These are phyloP conservation scores for Vulpes lagopus DNA, from an alignment of 2,113 vertebrate genomes.

Conservation along the genomic window DNA sequence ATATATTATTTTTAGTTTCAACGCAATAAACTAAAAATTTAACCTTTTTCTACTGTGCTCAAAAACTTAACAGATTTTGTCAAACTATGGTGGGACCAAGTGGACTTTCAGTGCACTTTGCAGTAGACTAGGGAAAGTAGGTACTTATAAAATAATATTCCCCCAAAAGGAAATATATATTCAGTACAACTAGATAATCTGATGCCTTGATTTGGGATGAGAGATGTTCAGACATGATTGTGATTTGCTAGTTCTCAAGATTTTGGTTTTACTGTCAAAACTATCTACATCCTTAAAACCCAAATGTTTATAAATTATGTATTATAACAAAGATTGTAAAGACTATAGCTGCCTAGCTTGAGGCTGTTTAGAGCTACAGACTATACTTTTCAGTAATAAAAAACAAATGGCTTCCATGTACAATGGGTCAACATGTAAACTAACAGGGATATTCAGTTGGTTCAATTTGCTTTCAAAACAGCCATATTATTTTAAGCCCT, in stretches of 20 bases:
- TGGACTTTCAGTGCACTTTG: background rate
- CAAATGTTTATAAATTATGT: slow-evolving; percentile 65
- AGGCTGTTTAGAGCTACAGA: slow-evolving; percentile 53
- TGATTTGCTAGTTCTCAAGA: slow-evolving; percentile 58
- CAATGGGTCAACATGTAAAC: slow-evolving; percentile 16
- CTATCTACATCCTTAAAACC: slow-evolving; percentile 60
- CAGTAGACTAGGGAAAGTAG: slow-evolving; percentile 40
- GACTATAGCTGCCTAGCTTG: slow-evolving; percentile 61
- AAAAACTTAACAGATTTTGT: slow-evolving; percentile 33
- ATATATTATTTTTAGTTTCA: slow-evolving; percentile 17
- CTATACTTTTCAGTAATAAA: slow-evolving; percentile 73
- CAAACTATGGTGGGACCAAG: slow-evolving; percentile 22
- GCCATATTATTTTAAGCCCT: background rate
- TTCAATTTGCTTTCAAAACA: slow-evolving; percentile 44
- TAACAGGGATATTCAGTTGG: slow-evolving; percentile 17
- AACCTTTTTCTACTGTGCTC: background rate
- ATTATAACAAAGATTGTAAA: slow-evolving; percentile 76
- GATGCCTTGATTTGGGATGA: slow-evolving; percentile 47
- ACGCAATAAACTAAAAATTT: slow-evolving; percentile 1
- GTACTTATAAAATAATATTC: background rate
- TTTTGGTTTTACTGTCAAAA: slow-evolving; percentile 78
- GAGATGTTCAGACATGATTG: slow-evolving; percentile 59
- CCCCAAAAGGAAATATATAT: slow-evolving; percentile 5
- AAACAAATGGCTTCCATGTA: slow-evolving; percentile 56
- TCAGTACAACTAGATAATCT: background rate